A percentile compares a stretch with the other conserved stretches of the same genome.
phyloP scores from a whole-genome alignment of 2,888 invertebrate genomes.

The Drosophila cracens region DNA sequence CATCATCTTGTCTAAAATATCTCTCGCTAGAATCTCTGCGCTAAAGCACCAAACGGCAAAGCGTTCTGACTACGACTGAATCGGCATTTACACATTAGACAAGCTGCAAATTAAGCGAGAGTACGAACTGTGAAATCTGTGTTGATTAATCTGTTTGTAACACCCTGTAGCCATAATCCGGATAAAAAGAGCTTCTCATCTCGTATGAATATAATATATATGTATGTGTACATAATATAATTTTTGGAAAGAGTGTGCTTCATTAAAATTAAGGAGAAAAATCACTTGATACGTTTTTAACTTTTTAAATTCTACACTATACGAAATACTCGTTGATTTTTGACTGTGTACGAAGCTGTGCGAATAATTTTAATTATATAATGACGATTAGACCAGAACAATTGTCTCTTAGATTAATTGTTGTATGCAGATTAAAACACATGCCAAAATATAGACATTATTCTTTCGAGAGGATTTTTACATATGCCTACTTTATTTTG shows the following conservation, averaged over 20 bases:
- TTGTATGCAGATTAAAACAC: not conserved
- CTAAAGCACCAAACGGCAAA: constrained; percentile 23
- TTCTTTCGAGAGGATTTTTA: not conserved
- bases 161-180: constrained; percentile 18
- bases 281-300: not conserved
- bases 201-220: no score
- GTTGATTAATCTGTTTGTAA: constrained; percentile 33
- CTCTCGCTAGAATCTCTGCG: constrained; percentile 1
- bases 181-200: not conserved
- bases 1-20: constrained; percentile 30
- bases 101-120: constrained; percentile 30
- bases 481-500: not conserved
- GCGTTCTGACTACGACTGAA: constrained; percentile 48
- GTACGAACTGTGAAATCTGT: constrained; percentile 25
- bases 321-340: not conserved
- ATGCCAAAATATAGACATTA: not conserved
- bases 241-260: not conserved
- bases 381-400: not conserved
- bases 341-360: not conserved
- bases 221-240: not conserved
- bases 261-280: not conserved
- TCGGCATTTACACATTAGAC: constrained; percentile 32
- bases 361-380: not conserved
- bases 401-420: not conserved
- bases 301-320: not conserved